Conservation (phyloP, 2,888 invertebrate genomes). For the Dicyrtoma fusca region DNA sequence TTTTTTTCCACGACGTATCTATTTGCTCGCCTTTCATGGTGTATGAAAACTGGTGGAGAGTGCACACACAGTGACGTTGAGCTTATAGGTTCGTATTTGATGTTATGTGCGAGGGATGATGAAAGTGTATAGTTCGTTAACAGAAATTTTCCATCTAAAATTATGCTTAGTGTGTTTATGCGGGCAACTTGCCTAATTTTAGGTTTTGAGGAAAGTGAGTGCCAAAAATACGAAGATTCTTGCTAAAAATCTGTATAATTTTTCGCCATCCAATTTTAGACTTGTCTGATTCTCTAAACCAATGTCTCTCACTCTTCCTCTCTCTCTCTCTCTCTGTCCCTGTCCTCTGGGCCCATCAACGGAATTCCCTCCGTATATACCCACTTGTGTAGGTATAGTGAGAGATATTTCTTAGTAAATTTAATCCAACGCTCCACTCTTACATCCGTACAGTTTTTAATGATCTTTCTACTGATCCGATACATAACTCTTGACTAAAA, state of each 20-base stretch:
- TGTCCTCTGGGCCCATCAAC: background rate
- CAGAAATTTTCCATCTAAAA: constrained; percentile 55
- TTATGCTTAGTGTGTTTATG: constrained; percentile 55
- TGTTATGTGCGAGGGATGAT: constrained; percentile 31
- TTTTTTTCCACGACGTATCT: background rate
- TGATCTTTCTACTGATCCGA: constrained; percentile 21
- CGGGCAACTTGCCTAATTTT: constrained; percentile 56
- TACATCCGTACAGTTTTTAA: constrained; percentile 5
- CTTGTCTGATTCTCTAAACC: constrained; percentile 23
- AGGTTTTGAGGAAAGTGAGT: constrained; percentile 44
- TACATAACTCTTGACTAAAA: background rate
- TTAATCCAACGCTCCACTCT: constrained; percentile 20
- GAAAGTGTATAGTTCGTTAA: constrained; percentile 51
- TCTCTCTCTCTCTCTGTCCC: background rate
- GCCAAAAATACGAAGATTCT: constrained; percentile 50
- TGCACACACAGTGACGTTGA: background rate
- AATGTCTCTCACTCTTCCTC: background rate
- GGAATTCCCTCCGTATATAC: background rate
- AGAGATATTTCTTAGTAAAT: constrained; percentile 7
- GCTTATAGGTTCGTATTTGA: background rate
- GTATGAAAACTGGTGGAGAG: constrained; percentile 6
- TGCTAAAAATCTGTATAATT: constrained; percentile 55
- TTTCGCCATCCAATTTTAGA: constrained; percentile 56
- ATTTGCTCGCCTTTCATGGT: constrained; percentile 13
- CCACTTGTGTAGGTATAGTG: background rate